Conservation (phyloP, 2,888 invertebrate genomes). For the Noctua fimbriata region DNA sequence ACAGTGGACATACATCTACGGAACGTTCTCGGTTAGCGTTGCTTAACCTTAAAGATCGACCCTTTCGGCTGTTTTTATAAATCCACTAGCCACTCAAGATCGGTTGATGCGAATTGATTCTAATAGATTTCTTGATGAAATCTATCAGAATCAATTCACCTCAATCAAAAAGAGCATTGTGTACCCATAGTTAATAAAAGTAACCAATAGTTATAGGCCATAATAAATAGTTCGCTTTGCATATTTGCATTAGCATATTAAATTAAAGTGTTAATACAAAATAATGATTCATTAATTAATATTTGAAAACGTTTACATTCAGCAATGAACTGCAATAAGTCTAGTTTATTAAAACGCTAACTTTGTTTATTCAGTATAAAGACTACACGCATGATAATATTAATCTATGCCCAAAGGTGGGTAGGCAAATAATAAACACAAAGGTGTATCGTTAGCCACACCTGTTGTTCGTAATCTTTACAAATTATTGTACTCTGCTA, state of each 20-base stretch:
- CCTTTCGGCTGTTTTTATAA: background rate
- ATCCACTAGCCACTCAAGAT: background rate
- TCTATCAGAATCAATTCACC: background rate
- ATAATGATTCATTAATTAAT: background rate
- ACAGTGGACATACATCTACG: no score
- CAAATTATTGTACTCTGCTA: slow-evolving; percentile 66
- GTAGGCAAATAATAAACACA: slow-evolving; percentile 62
- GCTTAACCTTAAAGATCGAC: background rate
- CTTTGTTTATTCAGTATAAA: slow-evolving; percentile 17
- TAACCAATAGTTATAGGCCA: background rate
- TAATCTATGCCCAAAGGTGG: slow-evolving; percentile 60
- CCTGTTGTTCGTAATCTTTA: slow-evolving; percentile 68
- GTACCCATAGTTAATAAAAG: background rate
- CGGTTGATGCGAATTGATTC: no score
- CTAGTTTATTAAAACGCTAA: slow-evolving; percentile 11
- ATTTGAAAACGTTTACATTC: background rate
- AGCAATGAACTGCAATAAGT: background rate
- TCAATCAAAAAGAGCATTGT: background rate
- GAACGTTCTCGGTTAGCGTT: no score
- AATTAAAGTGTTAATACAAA: background rate
- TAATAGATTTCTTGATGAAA: no score
- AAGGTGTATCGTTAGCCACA: slow-evolving; percentile 64
- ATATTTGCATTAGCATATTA: background rate
- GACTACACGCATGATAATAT: slow-evolving; percentile 27
- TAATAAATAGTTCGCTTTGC: background rate